Conservation (phyloP, 2,888 invertebrate species). For the Cephus pulcher region DNA sequence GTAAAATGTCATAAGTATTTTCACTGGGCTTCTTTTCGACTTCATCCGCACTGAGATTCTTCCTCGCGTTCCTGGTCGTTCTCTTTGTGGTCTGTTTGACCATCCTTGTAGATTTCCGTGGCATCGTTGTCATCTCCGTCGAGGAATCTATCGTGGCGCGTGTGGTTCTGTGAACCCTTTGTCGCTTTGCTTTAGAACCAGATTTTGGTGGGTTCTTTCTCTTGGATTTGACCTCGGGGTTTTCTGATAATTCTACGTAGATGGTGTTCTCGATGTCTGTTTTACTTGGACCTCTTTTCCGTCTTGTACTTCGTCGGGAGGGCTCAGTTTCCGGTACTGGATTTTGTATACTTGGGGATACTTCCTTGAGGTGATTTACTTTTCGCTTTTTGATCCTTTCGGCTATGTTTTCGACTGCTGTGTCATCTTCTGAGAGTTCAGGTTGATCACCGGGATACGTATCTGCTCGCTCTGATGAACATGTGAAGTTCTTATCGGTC, state of each 20-base stretch:
- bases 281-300: not conserved
- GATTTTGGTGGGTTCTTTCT: constrained; percentile 19
- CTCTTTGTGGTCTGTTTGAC: constrained; percentile 14
- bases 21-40: constrained; percentile 15
- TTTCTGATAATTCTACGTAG: not conserved
- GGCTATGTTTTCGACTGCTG: constrained; percentile 57
- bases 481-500: not conserved
- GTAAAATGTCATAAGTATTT: constrained; percentile 24
- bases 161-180: constrained; percentile 2
- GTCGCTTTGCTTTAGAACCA: constrained; percentile 15
- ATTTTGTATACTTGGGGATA: not conserved
- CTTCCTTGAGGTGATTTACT: constrained; percentile 34
- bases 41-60: constrained; percentile 18
- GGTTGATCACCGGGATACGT: not conserved
- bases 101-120: not conserved
- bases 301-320: not conserved
- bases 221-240: constrained; percentile 11
- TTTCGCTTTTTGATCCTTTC: constrained; percentile 61
- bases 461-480: constrained; percentile 12
- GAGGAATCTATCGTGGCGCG: constrained; percentile 1
- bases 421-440: not conserved
- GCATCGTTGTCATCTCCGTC: not conserved
- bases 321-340: not conserved
- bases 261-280: constrained; percentile 16
- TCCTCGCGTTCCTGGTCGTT: constrained; percentile 16